Evolutionary conservation across 1,140 invertebrate species (phyloP), one percentile per base, ranked within the genome.

Genomic region (Antheraea mylitta): DNA sequence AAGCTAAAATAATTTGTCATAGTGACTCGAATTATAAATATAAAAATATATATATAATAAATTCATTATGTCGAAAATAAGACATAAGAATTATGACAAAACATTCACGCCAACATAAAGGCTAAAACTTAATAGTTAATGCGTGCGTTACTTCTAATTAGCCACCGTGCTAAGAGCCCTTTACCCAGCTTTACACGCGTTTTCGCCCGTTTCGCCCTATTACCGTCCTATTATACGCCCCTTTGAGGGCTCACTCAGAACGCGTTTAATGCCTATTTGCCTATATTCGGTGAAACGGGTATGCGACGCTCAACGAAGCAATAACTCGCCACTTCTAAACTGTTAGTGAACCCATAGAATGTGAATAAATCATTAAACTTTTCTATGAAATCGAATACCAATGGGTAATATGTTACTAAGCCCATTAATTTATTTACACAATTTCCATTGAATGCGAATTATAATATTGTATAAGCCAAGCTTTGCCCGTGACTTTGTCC

Each of bases 71-170:
- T 42, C 11, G 38, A 42, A 7, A 42, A 9, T 42, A 42, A 11
- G 2, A 8, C 7, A 7, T 42, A 42, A 42, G 8, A 42, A 8
- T 53, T 53, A 53, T 53, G 45, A 16, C 45, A 53, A 53, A 53
- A 53, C 16, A 53, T 53, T 61, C 19, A 30, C 4, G 8, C 60
- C 60, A 22, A 61, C 45, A 67, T 69, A 63, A 60, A 45, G 45
- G 38, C 62, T 67, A 60, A 66, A 70, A 70, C 67, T 69, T 68
- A 69, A 68, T 66, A 71, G 38, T 70, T 62, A 71, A 70, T 37
- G 67, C 38, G 68, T 66, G 69, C 66, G 72, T 77, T 68, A 65
- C 18, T 66, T 67, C 68, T 76, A 78, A 78, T 78, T 78, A 78
- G 68, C 62, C 48, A 67, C 60, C 64, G 68, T 66, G 64, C 42